Evolutionary conservation across 2,888 invertebrate species (phyloP), one percentile per base, ranked within the genome.

Genomic region (Alcis repandata): DNA sequence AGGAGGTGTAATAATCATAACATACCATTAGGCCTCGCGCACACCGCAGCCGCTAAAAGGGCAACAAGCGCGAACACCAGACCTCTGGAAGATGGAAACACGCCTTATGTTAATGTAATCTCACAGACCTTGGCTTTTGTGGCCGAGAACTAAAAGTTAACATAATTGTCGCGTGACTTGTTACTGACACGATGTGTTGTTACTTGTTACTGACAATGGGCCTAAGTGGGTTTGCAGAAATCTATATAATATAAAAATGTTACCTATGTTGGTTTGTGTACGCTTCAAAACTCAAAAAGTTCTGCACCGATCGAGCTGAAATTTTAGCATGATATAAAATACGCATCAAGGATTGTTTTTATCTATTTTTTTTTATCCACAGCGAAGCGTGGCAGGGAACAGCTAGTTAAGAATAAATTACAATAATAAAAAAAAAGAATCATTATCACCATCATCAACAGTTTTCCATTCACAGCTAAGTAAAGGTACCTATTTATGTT

Each of bases 51-150:
- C 38, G 45, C 19, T 15, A 64, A 0, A 2, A 45, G 10, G 10
- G 36, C 41, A 49, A 52, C 27, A 8, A 59, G 10, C 3, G 49
- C 20, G 32, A 61, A 57, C 45, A 43, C 32, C 40, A 56, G 9
- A 1, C 27, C 19, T 46, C 71, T 71, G 69, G 20, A 71, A 71
- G 13, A 20, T 36, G 8, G 13, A 51, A 43, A 38, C 53, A 46
- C 10, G 20, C n/a, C n/a, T n/a, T n/a, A 32, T 66, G 58, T 33
- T 63, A 70, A 68, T 63, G 43, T 68, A 63, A 61, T 65, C 54
- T 45, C 49, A 27, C n/a, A 13, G 36, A 40, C 59, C 66, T 59
- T 43, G 20, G 22, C 19, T 19, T 58, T 33, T 56, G 60, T 60
- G 51, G 41, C 17, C 1, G 10, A n/a, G 2, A 32, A 27, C 49